phyloP scores from a whole-genome alignment of 37 sponge, comb jelly and placozoan genomes.

The Beroe forskalii region DNA sequence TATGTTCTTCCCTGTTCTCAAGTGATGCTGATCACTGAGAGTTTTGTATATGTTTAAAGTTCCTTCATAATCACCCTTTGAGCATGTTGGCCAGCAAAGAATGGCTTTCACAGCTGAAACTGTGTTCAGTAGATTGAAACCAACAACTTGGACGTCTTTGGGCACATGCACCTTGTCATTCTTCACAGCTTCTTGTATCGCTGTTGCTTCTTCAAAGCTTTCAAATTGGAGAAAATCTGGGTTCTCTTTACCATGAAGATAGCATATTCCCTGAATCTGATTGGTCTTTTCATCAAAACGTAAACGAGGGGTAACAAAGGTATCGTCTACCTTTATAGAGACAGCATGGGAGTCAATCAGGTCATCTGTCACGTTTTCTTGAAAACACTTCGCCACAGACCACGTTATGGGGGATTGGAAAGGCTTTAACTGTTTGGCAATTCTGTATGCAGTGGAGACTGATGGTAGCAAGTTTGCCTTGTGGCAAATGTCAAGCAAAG shows the following conservation, averaged over 20 bases:
- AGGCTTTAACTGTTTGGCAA: too few relatives aligned
- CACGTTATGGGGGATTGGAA: too few relatives aligned
- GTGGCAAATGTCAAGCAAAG: too few relatives aligned
- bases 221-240: not conserved
- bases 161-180: not conserved
- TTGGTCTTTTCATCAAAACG: not conserved
- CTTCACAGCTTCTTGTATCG: not conserved
- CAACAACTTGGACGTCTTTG: not conserved
- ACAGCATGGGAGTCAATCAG: too few relatives aligned
- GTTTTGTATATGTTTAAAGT: not conserved
- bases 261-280: not conserved
- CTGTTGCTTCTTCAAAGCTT: not conserved
- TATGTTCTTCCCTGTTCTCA: not conserved
- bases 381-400: too few relatives aligned
- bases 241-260: not conserved
- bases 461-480: too few relatives aligned
- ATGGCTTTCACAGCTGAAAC: not conserved
- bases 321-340: too few relatives aligned
- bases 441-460: too few relatives aligned
- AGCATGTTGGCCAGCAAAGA: not conserved
- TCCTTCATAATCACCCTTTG: not conserved
- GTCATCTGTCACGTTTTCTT: too few relatives aligned
- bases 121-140: not conserved
- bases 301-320: not conserved
- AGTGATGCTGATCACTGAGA: not conserved